A percentile compares a stretch with the other conserved stretches of the same genome.
phyloP scores from a whole-genome alignment of 2,888 invertebrate species.

The Litoditis marina region DNA sequence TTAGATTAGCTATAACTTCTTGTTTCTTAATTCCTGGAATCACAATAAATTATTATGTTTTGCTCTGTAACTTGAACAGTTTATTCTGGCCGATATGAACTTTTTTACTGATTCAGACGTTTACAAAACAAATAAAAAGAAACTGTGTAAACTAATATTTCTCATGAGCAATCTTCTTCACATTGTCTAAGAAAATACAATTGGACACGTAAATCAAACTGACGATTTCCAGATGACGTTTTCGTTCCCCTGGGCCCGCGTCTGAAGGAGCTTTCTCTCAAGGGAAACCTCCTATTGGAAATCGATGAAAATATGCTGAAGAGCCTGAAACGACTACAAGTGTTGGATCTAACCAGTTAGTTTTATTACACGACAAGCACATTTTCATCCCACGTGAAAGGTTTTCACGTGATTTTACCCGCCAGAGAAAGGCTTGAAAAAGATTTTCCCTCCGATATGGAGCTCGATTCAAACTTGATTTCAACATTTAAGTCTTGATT shows the following conservation, averaged over 20 bases:
- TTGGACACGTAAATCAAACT: too few relatives aligned
- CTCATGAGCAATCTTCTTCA: background rate
- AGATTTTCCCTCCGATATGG: slow-evolving; percentile 31
- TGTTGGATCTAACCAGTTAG: slow-evolving; percentile 12
- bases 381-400: background rate
- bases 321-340: slow-evolving; percentile 5
- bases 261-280: slow-evolving; percentile 4
- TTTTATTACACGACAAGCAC: background rate
- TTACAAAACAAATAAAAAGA: too few relatives aligned
- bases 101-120: too few relatives aligned
- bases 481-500: too few relatives aligned
- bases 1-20: too few relatives aligned
- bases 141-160: background rate
- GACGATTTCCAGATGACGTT: slow-evolving; percentile 1
- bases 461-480: too few relatives aligned
- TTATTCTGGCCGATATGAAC: too few relatives aligned
- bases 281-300: slow-evolving; percentile 7
- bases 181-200: background rate
- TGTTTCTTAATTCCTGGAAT: too few relatives aligned
- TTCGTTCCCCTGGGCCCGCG: background rate
- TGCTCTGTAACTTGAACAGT: background rate
- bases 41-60: background rate
- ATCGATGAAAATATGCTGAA: slow-evolving; percentile 1
- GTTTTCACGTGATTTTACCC: background rate
- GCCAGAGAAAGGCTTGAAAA: background rate